These are phyloP conservation scores for Sciurus carolinensis DNA, from an alignment of 2,797 vertebrate genomes.

Conservation along the genomic window DNA sequence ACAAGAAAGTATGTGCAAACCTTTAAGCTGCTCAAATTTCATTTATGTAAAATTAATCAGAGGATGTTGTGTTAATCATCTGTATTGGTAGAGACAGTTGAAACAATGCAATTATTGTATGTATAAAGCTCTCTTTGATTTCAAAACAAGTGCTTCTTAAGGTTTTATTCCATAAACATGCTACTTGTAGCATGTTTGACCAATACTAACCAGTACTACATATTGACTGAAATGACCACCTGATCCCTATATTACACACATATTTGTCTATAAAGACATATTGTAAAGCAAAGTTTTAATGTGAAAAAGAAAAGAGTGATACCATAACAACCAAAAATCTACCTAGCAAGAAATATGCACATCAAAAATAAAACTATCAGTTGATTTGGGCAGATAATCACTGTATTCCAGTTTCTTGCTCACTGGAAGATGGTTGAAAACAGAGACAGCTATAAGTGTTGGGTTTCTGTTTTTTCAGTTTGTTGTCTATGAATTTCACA, in stretches of 20 bases:
- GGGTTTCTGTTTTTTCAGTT: neutral
- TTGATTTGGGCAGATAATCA: neutral
- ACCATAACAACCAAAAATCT: neutral
- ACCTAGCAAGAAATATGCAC: neutral
- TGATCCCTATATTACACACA: neutral
- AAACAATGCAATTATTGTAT: conserved; percentile 15
- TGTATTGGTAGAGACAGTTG: neutral
- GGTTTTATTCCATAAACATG: neutral
- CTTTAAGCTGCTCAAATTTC: conserved; percentile 20
- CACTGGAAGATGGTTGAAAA: neutral
- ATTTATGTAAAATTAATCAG: conserved; percentile 3
- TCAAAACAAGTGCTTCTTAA: neutral
- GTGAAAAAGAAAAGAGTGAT: neutral
- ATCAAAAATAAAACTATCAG: neutral
- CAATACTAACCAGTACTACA: neutral
- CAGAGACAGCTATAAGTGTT: neutral
- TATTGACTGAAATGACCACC: conserved; percentile 17
- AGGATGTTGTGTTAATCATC: neutral
- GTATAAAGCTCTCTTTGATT: neutral
- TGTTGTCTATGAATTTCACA: neutral
- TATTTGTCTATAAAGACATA: neutral
- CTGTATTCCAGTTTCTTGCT: neutral
- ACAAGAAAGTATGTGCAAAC: neutral
- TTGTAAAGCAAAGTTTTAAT: neutral
- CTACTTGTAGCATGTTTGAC: neutral